Percentiles rank a stretch among this genome's conserved stretches.
Conservation (phyloP, 2,888 invertebrate species). For the Polydrusus tereticollis region DNA sequence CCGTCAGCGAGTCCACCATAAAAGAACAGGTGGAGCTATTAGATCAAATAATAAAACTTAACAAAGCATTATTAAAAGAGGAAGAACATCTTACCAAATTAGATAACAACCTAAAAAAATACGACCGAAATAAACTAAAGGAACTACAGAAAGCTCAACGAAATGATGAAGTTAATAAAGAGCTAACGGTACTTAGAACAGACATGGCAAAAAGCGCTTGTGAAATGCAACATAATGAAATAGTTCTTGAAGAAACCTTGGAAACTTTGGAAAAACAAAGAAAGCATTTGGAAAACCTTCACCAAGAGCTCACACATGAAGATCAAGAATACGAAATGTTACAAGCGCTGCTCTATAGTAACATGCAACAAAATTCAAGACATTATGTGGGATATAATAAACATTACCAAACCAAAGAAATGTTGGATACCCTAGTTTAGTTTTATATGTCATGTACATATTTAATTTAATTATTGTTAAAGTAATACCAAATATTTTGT, state of each 20-base stretch:
- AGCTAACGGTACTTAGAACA: conserved; percentile 60
- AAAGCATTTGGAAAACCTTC: conserved; percentile 62
- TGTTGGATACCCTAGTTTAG: conserved; percentile 67
- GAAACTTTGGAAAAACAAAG: conserved; percentile 61
- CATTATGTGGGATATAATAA: conserved; percentile 41
- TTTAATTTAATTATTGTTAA: conserved; percentile 44
- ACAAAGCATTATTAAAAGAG: conserved; percentile 80
- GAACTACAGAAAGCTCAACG: conserved; percentile 64
- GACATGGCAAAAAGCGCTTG: conserved; percentile 66
- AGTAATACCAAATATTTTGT: conserved; percentile 67
- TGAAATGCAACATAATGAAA: conserved; percentile 67
- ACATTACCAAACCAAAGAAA: conserved; percentile 66
- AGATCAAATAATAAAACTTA: conserved; percentile 80
- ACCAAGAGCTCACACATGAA: conserved; percentile 63
- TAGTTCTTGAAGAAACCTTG: conserved; percentile 65
- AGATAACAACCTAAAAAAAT: conserved; percentile 70
- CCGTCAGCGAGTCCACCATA: conserved; percentile 71
- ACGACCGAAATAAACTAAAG: conserved; percentile 63
- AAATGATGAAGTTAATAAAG: conserved; percentile 60
- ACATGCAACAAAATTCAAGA: conserved; percentile 52
- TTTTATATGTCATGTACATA: conserved; percentile 46
- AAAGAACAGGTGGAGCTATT: conserved; percentile 78
- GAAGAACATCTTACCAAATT: conserved; percentile 80
- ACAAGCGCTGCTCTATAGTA: conserved; percentile 64
- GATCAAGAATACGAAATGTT: conserved; percentile 66